A percentile compares a stretch with the other conserved stretches of the same genome.
Evolutionary conservation across 1,140 invertebrate species (phyloP).

Genomic region (Holotrichia oblita): DNA sequence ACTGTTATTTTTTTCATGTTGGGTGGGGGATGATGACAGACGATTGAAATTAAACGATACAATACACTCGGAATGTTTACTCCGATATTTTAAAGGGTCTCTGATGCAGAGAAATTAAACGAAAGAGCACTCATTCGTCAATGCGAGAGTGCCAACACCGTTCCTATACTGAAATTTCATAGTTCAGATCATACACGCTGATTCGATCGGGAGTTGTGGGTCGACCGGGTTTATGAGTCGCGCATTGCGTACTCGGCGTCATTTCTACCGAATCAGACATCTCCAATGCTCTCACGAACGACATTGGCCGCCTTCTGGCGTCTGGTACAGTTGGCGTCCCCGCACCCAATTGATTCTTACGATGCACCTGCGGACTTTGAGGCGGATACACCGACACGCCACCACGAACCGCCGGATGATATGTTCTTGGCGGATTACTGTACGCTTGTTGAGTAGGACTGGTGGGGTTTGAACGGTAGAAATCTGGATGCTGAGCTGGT

Average conservation of each 20-base stretch:
- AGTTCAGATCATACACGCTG: slow-evolving; percentile 95
- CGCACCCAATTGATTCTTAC: slow-evolving; percentile 49
- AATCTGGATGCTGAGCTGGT: slow-evolving; percentile 54
- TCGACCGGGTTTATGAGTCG: slow-evolving; percentile 52
- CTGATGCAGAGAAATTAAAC: slow-evolving; percentile 59
- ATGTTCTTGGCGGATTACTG: slow-evolving; percentile 58
- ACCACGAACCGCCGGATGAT: slow-evolving; percentile 70
- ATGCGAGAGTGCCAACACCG: slow-evolving; percentile 60
- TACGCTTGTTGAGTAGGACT: slow-evolving; percentile 75
- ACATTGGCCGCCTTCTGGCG: slow-evolving; percentile 79
- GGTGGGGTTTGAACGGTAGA: slow-evolving; percentile 75
- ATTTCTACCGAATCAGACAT: slow-evolving; percentile 76
- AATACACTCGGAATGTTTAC: slow-evolving; percentile 51
- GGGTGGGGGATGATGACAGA: slow-evolving; percentile 47
- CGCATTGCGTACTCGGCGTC: slow-evolving; percentile 63
- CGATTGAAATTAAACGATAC: slow-evolving; percentile 10
- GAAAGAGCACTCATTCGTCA: slow-evolving; percentile 55
- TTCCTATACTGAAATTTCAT: slow-evolving; percentile 90
- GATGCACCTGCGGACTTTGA: slow-evolving; percentile 71
- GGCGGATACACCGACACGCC: slow-evolving; percentile 76
- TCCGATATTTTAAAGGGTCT: slow-evolving; percentile 48
- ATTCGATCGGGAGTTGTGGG: slow-evolving; percentile 81
- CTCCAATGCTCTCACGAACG: slow-evolving; percentile 92
- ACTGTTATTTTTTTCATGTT: background rate
- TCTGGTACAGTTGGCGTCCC: slow-evolving; percentile 55